Base-by-base conservation (phyloP, 2,113 vertebrate genomes). In the Lichenostomus cassidix region DNA sequence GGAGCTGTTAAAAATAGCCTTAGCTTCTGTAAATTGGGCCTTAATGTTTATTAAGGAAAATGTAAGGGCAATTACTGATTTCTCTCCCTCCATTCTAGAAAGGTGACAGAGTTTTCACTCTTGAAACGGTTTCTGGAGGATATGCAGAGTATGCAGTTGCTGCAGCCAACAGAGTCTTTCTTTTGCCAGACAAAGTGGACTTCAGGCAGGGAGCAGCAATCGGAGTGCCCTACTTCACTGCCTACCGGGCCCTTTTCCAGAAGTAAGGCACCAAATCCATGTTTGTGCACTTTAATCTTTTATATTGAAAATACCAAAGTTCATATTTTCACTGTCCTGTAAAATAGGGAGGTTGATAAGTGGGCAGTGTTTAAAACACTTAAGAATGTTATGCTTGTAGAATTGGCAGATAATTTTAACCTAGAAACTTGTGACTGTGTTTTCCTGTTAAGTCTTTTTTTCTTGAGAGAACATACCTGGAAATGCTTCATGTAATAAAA, bases 141-240 rank as follows among this genome's bases (percentile, higher is more conserved):
- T 99, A 99, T 11, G 99, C 99, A 5, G 99, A 99, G 46, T 99
- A 98, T 62, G 80, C 98, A 0, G 62, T 99, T 3, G 98, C 98
- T 50, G 95, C 97, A 3, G 98, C 97, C 9, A 83, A 98, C 55
- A 96, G 91, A 0, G 98, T 99, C n/a, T 97, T 98, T 83, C 95
- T 87, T 15, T 97, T 99, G 78, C 98, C 98, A 0, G 98, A 97
- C 14, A 96, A 97, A 3, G 81, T 99, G 73, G 96, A 98, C 97
- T 99, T 98, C 27, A 93, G 84, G n/a, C 98, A 99, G 96, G 99
- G 99, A 44, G 99, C 99, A 5, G 99, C 99, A 1, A 89, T 99
- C 0, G 98, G 98, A 12, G 92, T 99, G 59, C 99, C 99, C 0
- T 99, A 99, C 93, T 99, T 99, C 96, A 99, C 99, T 15, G 99